phyloP scores from a whole-genome alignment of 2,797 vertebrate species.

The Crypturellus tataupa region DNA sequence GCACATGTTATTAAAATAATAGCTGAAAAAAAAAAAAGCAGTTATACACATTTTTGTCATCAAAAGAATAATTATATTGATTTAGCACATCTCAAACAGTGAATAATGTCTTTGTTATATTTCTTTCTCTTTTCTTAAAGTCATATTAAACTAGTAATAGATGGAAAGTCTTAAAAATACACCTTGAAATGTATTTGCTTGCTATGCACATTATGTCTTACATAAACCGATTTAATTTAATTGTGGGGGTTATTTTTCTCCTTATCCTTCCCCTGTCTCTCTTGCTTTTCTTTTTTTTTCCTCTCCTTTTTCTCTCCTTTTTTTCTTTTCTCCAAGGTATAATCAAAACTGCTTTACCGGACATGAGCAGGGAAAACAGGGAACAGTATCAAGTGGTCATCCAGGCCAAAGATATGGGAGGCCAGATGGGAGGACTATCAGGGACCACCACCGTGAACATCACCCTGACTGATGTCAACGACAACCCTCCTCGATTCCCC shows the following conservation, averaged over 20 bases:
- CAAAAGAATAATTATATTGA: constrained; percentile 1
- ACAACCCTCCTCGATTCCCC: constrained; percentile 95
- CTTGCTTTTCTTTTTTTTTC: not conserved
- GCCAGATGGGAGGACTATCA: constrained; percentile 96
- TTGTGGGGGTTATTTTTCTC: not conserved
- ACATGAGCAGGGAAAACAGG: constrained; percentile 96
- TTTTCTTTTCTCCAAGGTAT: constrained; percentile 82
- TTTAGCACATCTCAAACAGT: not conserved
- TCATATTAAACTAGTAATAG: not conserved
- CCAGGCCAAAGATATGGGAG: constrained; percentile 98
- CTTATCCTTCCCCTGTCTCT: not conserved
- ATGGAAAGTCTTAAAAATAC: not conserved
- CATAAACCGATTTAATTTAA: not conserved
- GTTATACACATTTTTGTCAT: not conserved
- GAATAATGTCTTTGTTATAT: not conserved
- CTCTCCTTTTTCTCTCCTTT: not conserved
- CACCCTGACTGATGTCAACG: constrained; percentile 93
- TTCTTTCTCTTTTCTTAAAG: not conserved
- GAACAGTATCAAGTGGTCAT: constrained; percentile 97
- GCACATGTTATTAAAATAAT: not conserved
- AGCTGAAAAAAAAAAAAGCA: not conserved
- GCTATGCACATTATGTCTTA: not conserved
- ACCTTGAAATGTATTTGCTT: not conserved
- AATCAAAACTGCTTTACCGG: constrained; percentile 95
- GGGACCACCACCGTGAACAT: constrained; percentile 96